Evolutionary conservation across 2,888 invertebrate genomes (phyloP).

Genomic region (Parascotia fuliginaria): DNA sequence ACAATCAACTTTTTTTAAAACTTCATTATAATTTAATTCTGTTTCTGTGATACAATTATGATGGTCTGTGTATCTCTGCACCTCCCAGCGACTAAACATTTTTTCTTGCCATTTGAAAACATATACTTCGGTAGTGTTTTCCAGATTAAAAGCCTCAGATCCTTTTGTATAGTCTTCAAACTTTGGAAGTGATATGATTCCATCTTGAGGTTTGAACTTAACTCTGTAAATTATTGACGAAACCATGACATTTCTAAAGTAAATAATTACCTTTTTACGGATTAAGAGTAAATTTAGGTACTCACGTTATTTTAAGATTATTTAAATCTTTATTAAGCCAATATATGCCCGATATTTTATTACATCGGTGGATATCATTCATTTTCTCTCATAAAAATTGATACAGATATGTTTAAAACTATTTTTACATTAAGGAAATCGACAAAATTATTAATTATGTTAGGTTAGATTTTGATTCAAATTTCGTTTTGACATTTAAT

Average conservation of each 20-base stretch:
- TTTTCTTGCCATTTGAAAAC: conserved; percentile 91
- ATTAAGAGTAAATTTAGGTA: no score
- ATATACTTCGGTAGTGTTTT: conserved; percentile 59
- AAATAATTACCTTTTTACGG: no score
- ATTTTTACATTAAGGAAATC: no score
- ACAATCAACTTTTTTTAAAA: conserved; percentile 60
- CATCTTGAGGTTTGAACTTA: conserved; percentile 65
- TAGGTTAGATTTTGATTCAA: no score
- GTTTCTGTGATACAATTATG: conserved; percentile 87
- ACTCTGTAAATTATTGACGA: conserved; percentile 55
- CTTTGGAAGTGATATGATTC: conserved; percentile 66
- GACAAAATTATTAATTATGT: no score
- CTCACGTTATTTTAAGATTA: conserved; percentile 82
- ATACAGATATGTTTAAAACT: no score
- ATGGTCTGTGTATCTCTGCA: conserved; percentile 85
- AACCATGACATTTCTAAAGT: not conserved
- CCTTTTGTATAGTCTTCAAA: conserved; percentile 66
- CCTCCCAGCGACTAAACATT: conserved; percentile 87
- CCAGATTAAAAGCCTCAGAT: conserved; percentile 48
- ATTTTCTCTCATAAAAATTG: conserved; percentile 32
- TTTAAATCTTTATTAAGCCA: conserved; percentile 80
- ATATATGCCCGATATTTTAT: conserved; percentile 77
- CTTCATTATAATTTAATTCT: conserved; percentile 74
- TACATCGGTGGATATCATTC: conserved; percentile 68
- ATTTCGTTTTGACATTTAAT: no score